Evolutionary conservation across 2,113 vertebrate genomes (phyloP).

Genomic region (Semnornis frantzii): DNA sequence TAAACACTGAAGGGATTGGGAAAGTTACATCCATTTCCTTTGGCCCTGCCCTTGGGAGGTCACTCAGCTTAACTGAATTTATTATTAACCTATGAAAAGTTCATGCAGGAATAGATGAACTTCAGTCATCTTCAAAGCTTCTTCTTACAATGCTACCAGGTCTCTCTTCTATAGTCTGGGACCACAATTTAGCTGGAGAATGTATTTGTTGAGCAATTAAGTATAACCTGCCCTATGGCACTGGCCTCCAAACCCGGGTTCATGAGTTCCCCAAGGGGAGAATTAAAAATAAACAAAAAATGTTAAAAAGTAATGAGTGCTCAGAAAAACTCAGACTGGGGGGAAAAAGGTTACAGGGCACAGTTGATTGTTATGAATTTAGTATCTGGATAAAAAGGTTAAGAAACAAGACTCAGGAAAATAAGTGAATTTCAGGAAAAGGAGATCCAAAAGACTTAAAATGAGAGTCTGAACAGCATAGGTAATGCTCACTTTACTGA

Average conservation of each 20-base stretch:
- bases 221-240: not conserved
- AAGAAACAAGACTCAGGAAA: not conserved
- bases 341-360: not conserved
- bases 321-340: not conserved
- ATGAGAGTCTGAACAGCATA: not conserved
- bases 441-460: not conserved
- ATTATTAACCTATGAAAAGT: not conserved
- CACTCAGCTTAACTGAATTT: not conserved
- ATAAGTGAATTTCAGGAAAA: not conserved
- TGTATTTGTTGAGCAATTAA: not conserved
- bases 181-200: not conserved
- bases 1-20: not conserved
- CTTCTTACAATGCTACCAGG: not conserved
- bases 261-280: not conserved
- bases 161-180: not conserved
- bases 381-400: not conserved
- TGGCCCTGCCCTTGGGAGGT: not conserved
- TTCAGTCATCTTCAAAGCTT: not conserved
- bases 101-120: not conserved
- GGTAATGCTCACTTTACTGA: conserved; percentile 18
- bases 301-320: not conserved
- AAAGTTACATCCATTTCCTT: not conserved
- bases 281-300: not conserved
- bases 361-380: not conserved
- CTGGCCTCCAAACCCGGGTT: not conserved